phyloP scores from a whole-genome alignment of 2,797 vertebrate species.

The Orientallactaga sibirica region DNA sequence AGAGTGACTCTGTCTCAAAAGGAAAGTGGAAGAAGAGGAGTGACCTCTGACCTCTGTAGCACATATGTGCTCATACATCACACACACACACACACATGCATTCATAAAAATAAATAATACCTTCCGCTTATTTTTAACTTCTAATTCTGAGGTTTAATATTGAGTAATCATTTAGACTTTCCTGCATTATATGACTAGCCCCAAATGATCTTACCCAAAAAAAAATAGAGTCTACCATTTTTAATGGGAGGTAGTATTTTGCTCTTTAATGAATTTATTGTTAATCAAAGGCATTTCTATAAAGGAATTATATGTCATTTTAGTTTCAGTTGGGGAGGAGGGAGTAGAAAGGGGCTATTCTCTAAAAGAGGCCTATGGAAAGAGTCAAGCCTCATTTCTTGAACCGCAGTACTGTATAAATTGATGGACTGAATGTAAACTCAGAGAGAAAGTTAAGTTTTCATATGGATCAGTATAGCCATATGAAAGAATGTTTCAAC shows the following conservation, averaged over 20 bases:
- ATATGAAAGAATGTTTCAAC: background rate
- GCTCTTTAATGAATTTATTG: background rate
- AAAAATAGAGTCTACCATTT: background rate
- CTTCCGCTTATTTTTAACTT: background rate
- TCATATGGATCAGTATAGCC: background rate
- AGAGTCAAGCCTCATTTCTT: background rate
- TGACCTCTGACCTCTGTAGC: no score
- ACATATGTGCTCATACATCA: no score
- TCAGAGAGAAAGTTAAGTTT: background rate
- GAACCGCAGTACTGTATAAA: background rate
- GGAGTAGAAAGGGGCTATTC: background rate
- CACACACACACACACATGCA: no score
- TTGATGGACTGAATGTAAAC: background rate
- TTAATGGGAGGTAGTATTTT: background rate
- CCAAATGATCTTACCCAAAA: background rate
- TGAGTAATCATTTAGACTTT: background rate
- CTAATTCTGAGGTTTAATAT: background rate
- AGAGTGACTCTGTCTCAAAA: no score
- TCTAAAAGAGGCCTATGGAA: background rate
- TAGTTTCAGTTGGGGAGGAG: background rate
- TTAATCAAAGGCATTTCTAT: background rate
- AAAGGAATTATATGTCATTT: background rate
- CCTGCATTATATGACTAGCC: background rate
- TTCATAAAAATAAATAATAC: no score
- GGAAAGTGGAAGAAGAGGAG: no score